Evolutionary conservation across 2,888 invertebrate species (phyloP).

Genomic region (Drosophila sordidapex): DNA sequence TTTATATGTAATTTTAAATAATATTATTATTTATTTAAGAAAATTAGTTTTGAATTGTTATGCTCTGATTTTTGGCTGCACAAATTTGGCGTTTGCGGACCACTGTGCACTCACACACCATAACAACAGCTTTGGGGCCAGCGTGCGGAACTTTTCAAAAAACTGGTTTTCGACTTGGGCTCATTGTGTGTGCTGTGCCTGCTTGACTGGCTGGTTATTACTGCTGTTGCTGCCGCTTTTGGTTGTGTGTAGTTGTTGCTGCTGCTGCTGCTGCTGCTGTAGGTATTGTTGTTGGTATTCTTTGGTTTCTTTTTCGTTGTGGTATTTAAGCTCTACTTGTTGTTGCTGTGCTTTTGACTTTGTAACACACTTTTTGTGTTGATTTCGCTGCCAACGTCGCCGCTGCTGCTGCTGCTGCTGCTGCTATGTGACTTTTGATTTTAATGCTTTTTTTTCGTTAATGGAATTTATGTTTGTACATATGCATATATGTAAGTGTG

Average conservation of each 20-base stretch:
- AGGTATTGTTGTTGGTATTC: slow-evolving; percentile 63
- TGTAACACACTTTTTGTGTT: slow-evolving; percentile 78
- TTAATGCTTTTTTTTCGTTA: slow-evolving; percentile 58
- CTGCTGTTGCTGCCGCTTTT: slow-evolving; percentile 40
- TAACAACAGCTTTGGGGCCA: slow-evolving; percentile 47
- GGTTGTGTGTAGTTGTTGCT: slow-evolving; percentile 45
- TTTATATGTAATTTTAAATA: background rate
- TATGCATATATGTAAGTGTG: background rate
- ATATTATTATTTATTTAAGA: background rate
- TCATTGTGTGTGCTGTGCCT: slow-evolving; percentile 60
- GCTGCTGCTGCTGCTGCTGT: slow-evolving; percentile 18
- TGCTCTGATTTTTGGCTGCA: background rate
- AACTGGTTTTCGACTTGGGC: slow-evolving; percentile 71
- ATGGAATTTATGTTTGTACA: slow-evolving; percentile 48
- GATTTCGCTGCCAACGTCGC: slow-evolving; percentile 55
- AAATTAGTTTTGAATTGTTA: background rate
- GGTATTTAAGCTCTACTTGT: slow-evolving; percentile 79
- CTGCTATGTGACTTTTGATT: slow-evolving; percentile 75
- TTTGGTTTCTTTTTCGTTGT: slow-evolving; percentile 73
- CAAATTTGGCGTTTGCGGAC: background rate
- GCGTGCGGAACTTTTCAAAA: slow-evolving; percentile 64
- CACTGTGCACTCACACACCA: slow-evolving; percentile 51
- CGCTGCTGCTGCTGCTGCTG: slow-evolving; percentile 37
- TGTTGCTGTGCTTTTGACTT: slow-evolving; percentile 78
- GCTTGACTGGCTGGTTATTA: slow-evolving; percentile 55